Evolutionary conservation across 2,113 vertebrate genomes (phyloP), one percentile per base, ranked within the genome.

Genomic region (Apaloderma vittatum): DNA sequence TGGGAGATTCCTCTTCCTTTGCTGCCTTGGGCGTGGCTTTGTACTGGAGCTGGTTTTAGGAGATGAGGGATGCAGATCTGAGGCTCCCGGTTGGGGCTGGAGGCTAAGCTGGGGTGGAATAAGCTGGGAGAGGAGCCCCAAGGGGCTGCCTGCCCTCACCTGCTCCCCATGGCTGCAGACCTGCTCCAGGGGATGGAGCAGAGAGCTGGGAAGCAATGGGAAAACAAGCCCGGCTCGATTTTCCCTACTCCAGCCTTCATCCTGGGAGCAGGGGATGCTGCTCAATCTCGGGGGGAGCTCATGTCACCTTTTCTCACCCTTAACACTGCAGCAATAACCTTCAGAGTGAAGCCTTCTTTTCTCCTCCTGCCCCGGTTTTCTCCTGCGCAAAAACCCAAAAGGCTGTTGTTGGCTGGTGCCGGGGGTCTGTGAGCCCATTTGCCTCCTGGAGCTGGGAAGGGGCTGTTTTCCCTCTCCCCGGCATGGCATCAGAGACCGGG

Each of bases 1-100:
- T 6, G 0, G 66, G 90, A 85, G 74, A 93, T 95, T 95, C 94
- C 94, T 96, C 48, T 85, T 88, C 85, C 90, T 85, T 59, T 8
- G 0, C 78, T 32, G 94, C 95, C 92, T 75, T 90, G 77, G 88
- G 94, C 92, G 94, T 24, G 49, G 74, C 95, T 95, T 96, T 95
- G 94, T 97, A 79, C 88, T 94, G 1, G 66, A 82, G 82, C 85
- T 65, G 78, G 70, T 48, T 93, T 86, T 83, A 86, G 74, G 90
- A 90, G 62, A 88, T 57, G 78, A 70, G 72, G 90, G 76, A 77
- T 1, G 11, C 46, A 43, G 93, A 91, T 91, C 93, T 89, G 92
- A 95, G 65, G 46, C 65, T 94, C 84, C 51, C 0, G 0, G 55
- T 86, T 87, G 68, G 11, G 3, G 67, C 72, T 86, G 86, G 86